phyloP scores from a whole-genome alignment of 2,797 vertebrate species.

The Sylvia borin region DNA sequence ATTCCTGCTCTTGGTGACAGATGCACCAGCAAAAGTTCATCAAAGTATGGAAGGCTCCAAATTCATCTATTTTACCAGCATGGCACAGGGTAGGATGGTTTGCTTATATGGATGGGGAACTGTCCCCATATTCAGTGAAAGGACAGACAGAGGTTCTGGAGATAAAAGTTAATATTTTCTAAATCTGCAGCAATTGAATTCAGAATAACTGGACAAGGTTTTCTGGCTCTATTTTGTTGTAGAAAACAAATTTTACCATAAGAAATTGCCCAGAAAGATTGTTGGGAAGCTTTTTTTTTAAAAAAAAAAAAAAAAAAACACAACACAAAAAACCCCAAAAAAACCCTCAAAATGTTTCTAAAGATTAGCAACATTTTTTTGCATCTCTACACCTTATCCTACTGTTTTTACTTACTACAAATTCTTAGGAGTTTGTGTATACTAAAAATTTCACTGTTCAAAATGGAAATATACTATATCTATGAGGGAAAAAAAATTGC shows the following conservation, averaged over 20 bases:
- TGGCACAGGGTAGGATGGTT: not conserved
- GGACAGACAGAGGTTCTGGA: not conserved
- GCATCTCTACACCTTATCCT: not conserved
- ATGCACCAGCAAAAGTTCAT: not conserved
- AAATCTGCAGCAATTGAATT: not conserved
- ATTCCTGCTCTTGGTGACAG: not conserved
- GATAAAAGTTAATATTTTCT: not conserved
- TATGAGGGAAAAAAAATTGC: not conserved
- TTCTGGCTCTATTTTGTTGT: not conserved
- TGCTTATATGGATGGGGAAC: fast-evolving
- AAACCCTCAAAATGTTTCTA: not conserved
- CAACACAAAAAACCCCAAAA: too few species aligned
- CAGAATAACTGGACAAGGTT: not conserved
- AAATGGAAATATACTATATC: not conserved
- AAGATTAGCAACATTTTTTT: not conserved
- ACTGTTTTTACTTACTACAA: not conserved
- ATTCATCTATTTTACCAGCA: not conserved
- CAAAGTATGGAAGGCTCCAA: not conserved
- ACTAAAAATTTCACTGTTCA: not conserved
- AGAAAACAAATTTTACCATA: not conserved
- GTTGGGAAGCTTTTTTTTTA: fast-evolving
- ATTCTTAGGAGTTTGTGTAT: not conserved
- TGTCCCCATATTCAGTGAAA: not conserved
- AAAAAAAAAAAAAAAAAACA: not conserved
- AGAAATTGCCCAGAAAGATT: not conserved